Percentiles rank a stretch among this genome's conserved stretches.
Evolutionary conservation across 2,113 vertebrate genomes (phyloP).

Genomic region (Lepus europaeus): DNA sequence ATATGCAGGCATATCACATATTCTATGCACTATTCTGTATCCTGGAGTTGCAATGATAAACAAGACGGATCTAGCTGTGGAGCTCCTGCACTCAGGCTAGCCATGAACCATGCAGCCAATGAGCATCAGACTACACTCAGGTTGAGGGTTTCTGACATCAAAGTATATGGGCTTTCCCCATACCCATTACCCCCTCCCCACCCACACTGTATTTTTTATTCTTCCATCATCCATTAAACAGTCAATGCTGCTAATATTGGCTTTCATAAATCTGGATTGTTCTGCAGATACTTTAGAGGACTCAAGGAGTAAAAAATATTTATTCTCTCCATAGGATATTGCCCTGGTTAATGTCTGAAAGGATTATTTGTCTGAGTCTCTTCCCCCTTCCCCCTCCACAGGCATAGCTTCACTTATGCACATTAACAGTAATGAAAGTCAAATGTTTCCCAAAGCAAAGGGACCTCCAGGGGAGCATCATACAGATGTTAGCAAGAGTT

Average conservation of each 20-base stretch:
- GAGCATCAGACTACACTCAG: neutral
- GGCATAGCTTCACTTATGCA: neutral
- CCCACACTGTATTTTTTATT: no score
- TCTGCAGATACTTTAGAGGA: neutral
- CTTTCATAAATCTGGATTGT: neutral
- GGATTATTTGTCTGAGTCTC: neutral
- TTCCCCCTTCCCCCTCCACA: rapidly evolving
- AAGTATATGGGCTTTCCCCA: neutral
- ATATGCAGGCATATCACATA: rapidly evolving
- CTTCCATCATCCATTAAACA: neutral
- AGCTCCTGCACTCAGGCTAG: no score
- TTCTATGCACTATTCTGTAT: rapidly evolving
- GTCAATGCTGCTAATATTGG: neutral
- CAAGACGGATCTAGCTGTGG: rapidly evolving
- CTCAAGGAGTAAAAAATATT: neutral
- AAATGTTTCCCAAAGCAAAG: conserved; percentile 60
- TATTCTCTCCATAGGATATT: neutral
- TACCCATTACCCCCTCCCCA: rapidly evolving
- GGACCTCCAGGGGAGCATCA: conserved; percentile 75
- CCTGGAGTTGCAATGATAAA: neutral
- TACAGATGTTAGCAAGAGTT: conserved; percentile 69
- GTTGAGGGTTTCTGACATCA: neutral
- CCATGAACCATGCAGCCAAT: neutral
- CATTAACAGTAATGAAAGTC: conserved; percentile 59
- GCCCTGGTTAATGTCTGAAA: neutral